Conservation (phyloP, 2,888 invertebrate species). For the Muscina levida region DNA sequence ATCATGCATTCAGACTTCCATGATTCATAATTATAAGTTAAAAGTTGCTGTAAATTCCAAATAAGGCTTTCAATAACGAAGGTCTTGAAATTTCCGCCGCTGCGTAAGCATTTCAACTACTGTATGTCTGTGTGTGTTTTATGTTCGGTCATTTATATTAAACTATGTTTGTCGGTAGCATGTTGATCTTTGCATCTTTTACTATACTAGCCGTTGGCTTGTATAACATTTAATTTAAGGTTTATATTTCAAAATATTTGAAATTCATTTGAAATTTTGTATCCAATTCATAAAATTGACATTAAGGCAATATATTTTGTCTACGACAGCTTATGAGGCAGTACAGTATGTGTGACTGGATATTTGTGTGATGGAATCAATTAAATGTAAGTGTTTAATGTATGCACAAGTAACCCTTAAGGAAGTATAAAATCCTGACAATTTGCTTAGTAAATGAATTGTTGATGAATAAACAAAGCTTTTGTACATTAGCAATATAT, state of each 20-base stretch:
- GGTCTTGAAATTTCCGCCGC: too few relatives aligned
- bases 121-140: neutral
- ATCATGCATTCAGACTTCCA: neutral
- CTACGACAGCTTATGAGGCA: neutral
- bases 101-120: neutral
- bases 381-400: constrained; percentile 33
- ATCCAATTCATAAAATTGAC: constrained; percentile 47
- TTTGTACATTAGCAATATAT: too few relatives aligned
- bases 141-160: neutral
- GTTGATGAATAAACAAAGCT: too few relatives aligned
- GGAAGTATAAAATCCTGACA: neutral
- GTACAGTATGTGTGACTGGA: neutral
- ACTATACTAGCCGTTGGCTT: neutral
- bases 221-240: constrained; percentile 30
- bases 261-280: constrained; percentile 19
- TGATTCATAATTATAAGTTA: neutral
- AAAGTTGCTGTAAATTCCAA: too few relatives aligned
- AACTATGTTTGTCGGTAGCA: neutral
- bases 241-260: constrained; percentile 24
- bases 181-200: neutral
- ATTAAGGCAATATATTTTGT: constrained; percentile 44
- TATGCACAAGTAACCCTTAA: constrained; percentile 10
- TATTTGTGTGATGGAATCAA: constrained; percentile 35
- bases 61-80: too few relatives aligned
- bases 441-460: too few relatives aligned